Base-by-base conservation (phyloP, 2,888 invertebrate genomes). In the Chloroclysta siterata region DNA sequence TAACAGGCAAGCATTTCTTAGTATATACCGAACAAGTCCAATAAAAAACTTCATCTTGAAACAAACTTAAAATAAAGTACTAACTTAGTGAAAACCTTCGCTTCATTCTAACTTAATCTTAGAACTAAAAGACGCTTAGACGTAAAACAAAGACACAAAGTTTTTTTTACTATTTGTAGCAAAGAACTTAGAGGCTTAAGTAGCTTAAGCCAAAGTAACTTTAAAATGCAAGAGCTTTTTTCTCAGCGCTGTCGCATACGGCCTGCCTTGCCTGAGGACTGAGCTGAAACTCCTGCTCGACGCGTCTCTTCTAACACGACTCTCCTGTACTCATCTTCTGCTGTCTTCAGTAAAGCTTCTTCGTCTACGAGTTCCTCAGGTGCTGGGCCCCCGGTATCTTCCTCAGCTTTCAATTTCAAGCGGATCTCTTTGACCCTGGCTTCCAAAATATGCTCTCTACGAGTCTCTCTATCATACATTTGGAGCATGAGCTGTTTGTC, bases 361-460 rank as follows among this genome's bases (percentile, higher is more conserved):
- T 82, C 79, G 55, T 82, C 77, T 17, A 71, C 46, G 11, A 57
- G 54, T 10, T 75, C 75, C 7, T 59, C 69, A 6, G 39, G 58
- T 5, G 59, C 54, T 22, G 53, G 54, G 81, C 83, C 47, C 72
- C 76, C 15, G 73, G 77, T 22, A 84, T 89, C 78, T 88, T 94
- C 75, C 82, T 93, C 81, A 47, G 69, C 51, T 73, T 77, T 82
- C 0, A 79, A 59, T 83, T 95, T 95, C 0, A 96, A 82, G 53
- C 95, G 93, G 60, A 97, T 94, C 87, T 98, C 98, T 73, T 97
- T 94, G 65, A 96, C 95, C 75, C 97, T 95, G 0, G 96, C 95
- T 82, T 98, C 98, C 66, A 98, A 91, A 67, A 98, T 97, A 85
- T 97, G 97, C 81, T 98, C 98, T 57, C 98, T 93, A 53, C 95